Percentiles rank a stretch among this genome's conserved stretches.
Evolutionary conservation across 2,797 vertebrate genomes (phyloP).

Genomic region (Amblyraja radiata): DNA sequence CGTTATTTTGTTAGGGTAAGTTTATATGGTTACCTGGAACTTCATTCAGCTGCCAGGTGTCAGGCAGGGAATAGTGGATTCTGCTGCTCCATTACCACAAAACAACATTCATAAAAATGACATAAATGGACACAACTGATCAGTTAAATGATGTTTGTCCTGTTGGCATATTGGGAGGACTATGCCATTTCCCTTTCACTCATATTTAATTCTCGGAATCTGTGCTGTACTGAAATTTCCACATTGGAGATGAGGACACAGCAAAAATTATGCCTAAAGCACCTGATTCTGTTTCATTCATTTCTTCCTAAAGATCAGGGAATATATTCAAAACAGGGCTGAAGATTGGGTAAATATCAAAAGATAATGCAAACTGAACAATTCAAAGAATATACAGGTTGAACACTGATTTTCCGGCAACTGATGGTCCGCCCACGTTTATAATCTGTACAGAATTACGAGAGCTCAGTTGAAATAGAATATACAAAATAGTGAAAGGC

Average conservation of each 20-base stretch:
- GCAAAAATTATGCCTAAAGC: background rate
- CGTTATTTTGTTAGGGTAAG: background rate
- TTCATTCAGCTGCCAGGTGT: background rate
- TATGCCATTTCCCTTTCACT: background rate
- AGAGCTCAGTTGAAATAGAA: too few species aligned
- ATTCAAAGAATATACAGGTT: background rate
- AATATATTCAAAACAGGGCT: background rate
- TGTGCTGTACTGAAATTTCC: background rate
- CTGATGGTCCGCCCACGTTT: too few species aligned
- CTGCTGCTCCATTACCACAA: background rate
- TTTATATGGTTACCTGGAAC: background rate
- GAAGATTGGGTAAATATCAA: background rate
- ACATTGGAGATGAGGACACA: background rate
- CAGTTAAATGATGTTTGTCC: background rate
- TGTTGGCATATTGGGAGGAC: background rate
- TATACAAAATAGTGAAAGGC: too few species aligned
- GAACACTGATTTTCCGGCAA: too few species aligned
- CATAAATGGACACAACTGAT: background rate
- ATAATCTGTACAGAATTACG: too few species aligned
- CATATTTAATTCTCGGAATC: background rate
- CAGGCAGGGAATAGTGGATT: background rate
- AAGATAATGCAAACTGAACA: background rate
- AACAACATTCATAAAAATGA: background rate
- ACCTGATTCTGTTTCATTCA: background rate
- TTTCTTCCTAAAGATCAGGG: background rate